Conservation (phyloP, 2,888 invertebrate species). For the Rhorus exstirpatorius region DNA sequence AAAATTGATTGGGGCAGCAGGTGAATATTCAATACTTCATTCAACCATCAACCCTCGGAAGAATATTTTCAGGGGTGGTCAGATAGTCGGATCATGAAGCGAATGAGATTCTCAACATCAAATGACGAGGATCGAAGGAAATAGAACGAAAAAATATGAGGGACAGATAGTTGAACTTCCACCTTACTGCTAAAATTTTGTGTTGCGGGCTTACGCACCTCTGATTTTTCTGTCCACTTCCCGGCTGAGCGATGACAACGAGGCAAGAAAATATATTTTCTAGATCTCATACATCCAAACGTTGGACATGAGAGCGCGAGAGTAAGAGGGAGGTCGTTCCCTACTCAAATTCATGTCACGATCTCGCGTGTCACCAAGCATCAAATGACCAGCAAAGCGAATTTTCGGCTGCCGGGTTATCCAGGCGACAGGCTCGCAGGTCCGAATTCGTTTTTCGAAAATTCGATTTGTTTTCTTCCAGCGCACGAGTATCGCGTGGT, state of each 20-base stretch:
- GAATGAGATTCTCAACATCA: too few species aligned
- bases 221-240: neutral
- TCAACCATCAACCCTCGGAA: neutral
- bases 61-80: too few species aligned
- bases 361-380: slow-evolving; percentile 64
- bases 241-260: neutral
- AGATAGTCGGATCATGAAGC: neutral
- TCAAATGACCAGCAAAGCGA: slow-evolving; percentile 65
- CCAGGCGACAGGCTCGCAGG: slow-evolving; percentile 15
- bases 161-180: neutral
- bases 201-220: neutral
- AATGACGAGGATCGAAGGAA: slow-evolving; percentile 9
- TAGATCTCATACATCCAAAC: slow-evolving; percentile 3
- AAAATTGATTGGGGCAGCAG: too few species aligned
- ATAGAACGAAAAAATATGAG: too few species aligned
- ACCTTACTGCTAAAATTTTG: slow-evolving; percentile 13
- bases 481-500: slow-evolving; percentile 8
- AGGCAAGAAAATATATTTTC: slow-evolving; percentile 33
- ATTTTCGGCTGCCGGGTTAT: slow-evolving; percentile 46
- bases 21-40: neutral
- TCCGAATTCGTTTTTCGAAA: slow-evolving; percentile 28
- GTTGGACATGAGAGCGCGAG: slow-evolving; percentile 5
- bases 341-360: slow-evolving; percentile 65
- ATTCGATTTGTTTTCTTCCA: slow-evolving; percentile 50
- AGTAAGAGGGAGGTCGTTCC: slow-evolving; percentile 34